phyloP scores from a whole-genome alignment of 2,888 invertebrate genomes.

The Drosophila planitibia region DNA sequence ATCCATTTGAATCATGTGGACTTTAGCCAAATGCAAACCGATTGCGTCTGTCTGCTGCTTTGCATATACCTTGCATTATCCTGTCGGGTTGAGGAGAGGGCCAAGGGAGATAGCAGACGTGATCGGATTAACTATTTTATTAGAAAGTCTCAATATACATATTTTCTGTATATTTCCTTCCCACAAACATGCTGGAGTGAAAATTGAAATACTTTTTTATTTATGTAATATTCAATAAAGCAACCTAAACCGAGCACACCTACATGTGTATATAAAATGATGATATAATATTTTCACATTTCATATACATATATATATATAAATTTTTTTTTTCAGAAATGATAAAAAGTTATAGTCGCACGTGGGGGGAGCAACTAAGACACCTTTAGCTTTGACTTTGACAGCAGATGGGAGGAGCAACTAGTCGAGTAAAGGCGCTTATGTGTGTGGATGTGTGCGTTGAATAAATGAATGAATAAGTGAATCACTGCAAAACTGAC shows the following conservation, averaged over 20 bases:
- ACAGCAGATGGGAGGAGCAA: conserved; percentile 7
- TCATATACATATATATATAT: background rate
- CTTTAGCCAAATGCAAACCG: conserved; percentile 26
- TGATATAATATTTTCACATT: conserved; percentile 19
- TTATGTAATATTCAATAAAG: conserved; percentile 71
- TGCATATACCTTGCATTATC: conserved; percentile 69
- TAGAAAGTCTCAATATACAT: conserved; percentile 57
- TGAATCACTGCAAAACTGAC: conserved; percentile 43
- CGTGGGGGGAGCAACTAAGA: conserved; percentile 37
- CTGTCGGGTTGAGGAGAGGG: conserved; percentile 27
- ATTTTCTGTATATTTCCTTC: conserved; percentile 4
- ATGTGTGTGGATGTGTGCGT: conserved; percentile 22
- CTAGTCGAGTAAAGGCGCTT: conserved; percentile 17
- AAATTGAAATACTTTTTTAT: conserved; percentile 80
- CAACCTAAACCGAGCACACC: conserved; percentile 22
- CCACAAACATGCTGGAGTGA: conserved; percentile 28
- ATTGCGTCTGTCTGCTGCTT: conserved; percentile 50
- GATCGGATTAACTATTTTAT: conserved; percentile 81
- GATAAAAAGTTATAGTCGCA: conserved; percentile 70
- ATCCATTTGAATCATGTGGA: background rate
- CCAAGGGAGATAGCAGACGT: conserved; percentile 53
- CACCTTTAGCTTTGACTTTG: conserved; percentile 59
- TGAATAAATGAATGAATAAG: conserved; percentile 67
- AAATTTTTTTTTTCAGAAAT: conserved; percentile 23
- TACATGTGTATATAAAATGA: conserved; percentile 19